A percentile compares a stretch with the other conserved stretches of the same genome.
phyloP scores from a whole-genome alignment of 2,888 invertebrate species.

The Charanyca ferruginea region DNA sequence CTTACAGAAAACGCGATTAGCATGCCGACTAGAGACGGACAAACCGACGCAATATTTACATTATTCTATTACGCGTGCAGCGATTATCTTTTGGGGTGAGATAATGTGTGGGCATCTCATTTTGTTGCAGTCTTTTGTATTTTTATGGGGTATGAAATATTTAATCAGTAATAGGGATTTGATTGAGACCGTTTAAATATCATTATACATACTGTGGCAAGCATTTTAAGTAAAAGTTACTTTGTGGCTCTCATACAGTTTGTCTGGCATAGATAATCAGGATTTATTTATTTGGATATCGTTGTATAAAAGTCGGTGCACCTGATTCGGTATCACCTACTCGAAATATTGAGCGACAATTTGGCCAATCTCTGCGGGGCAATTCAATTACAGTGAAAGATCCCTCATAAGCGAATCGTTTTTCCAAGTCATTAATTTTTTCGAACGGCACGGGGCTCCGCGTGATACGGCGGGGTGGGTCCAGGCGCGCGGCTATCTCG shows the following conservation, averaged over 20 bases:
- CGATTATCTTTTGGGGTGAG: conserved; percentile 86
- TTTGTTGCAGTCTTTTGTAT: conserved; percentile 72
- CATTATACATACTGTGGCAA: conserved; percentile 14
- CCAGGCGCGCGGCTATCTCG: conserved; percentile 89
- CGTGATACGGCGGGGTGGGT: conserved; percentile 88
- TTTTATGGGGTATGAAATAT: conserved; percentile 63
- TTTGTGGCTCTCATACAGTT: background rate
- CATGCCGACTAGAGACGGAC: conserved; percentile 82
- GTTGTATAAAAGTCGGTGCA: conserved; percentile 55
- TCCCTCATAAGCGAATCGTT: conserved; percentile 92
- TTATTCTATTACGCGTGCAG: conserved; percentile 88
- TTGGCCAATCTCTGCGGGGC: conserved; percentile 87
- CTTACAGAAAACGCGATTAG: conserved; percentile 84
- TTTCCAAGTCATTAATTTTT: conserved; percentile 91
- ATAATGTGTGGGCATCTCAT: conserved; percentile 83
- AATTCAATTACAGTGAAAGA: conserved; percentile 91
- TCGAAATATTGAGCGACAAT: conserved; percentile 81
- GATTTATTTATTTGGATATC: background rate
- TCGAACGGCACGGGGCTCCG: conserved; percentile 89
- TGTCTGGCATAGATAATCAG: background rate
- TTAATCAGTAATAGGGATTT: conserved; percentile 58
- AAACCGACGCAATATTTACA: conserved; percentile 81
- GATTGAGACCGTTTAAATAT: conserved; percentile 51
- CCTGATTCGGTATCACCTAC: conserved; percentile 76
- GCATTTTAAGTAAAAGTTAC: background rate